phyloP scores from a whole-genome alignment of 53 echinoderm and acorn worm genomes.

The Stichopus horrens region DNA sequence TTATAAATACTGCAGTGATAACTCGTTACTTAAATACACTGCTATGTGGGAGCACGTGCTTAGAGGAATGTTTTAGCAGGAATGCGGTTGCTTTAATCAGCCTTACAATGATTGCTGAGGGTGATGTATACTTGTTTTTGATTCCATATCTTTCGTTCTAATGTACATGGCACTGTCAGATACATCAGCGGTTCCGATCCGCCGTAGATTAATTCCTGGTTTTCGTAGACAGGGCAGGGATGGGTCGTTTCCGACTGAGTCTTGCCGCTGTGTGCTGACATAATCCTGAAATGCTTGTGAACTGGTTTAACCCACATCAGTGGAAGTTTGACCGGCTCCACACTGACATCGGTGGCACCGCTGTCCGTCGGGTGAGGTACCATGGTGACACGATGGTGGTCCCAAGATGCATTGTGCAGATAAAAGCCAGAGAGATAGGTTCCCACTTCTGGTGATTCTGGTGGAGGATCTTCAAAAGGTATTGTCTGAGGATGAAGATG shows the following conservation, averaged over 20 bases:
- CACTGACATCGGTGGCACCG: neutral
- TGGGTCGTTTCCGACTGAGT: neutral
- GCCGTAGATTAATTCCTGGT: neutral
- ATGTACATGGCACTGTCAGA: slow-evolving; percentile 65
- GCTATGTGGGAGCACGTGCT: too few species aligned
- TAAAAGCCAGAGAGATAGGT: slow-evolving; percentile 69
- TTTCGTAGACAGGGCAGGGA: slow-evolving; percentile 51
- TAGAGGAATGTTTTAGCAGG: too few species aligned
- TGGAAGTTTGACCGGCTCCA: slow-evolving; percentile 52
- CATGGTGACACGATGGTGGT: slow-evolving; percentile 37
- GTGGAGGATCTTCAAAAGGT: slow-evolving; percentile 47
- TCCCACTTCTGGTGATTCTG: slow-evolving; percentile 60
- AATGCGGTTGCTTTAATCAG: too few species aligned
- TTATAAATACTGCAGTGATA: too few species aligned
- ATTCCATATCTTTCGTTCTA: slow-evolving; percentile 60
- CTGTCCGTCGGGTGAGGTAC: slow-evolving; percentile 27
- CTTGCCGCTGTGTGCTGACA: neutral
- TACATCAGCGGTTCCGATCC: slow-evolving; percentile 46
- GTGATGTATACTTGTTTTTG: slow-evolving; percentile 71
- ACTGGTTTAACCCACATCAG: slow-evolving; percentile 75
- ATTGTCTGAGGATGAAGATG: slow-evolving; percentile 16
- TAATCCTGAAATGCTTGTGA: neutral
- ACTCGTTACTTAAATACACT: too few species aligned
- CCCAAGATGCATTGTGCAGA: slow-evolving; percentile 77
- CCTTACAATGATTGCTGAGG: neutral